Evolutionary conservation across 1,140 invertebrate species (phyloP), one percentile per base, ranked within the genome.

Genomic region (Drosophila malerkotliana): DNA sequence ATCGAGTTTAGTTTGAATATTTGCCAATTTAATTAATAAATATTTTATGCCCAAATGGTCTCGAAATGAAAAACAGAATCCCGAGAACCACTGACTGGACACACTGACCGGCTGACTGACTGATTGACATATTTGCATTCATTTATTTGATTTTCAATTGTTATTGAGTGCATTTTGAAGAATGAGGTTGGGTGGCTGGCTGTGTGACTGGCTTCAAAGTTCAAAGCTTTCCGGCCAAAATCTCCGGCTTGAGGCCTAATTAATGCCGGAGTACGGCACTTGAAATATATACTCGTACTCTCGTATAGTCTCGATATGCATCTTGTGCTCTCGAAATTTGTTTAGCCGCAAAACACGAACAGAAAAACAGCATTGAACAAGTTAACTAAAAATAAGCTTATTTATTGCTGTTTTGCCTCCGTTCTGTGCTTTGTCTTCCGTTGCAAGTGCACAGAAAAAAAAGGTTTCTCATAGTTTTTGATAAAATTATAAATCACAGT

Each of bases 301-400:
- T 28, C 52, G 21, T 24, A 47, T 32, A 52, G 15, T 63, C 47
- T 45, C 55, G 61, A 72, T 77, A 54, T 67, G 62, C 49, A 77
- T 57, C 49, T 71, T 3, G 5, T 53, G 30, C 30, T 45, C 41
- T 67, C 59, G 41, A 56, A 51, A 63, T 63, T 76, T 37, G 26
- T 49, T 69, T 37, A 26, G 48, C 7, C 26, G 28, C 34, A 47
- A 41, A 53, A 60, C 30, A 62, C 68, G 45, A 63, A 54, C 48
- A 62, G 53, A 60, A 54, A 62, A 14, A 49, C 45, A 63, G 59
- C 26, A 56, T 41, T 62, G 37, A 54, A 44, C 61, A 69, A 72
- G 30, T 72, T 55, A 79, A 81, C 79, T 82, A 82, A 78, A 74
- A 74, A 82, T 82, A 78, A 77, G 63, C 53, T 75, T 69, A 77